Evolutionary conservation across 2,797 vertebrate genomes (phyloP).

Genomic region (Propithecus deckenii): DNA sequence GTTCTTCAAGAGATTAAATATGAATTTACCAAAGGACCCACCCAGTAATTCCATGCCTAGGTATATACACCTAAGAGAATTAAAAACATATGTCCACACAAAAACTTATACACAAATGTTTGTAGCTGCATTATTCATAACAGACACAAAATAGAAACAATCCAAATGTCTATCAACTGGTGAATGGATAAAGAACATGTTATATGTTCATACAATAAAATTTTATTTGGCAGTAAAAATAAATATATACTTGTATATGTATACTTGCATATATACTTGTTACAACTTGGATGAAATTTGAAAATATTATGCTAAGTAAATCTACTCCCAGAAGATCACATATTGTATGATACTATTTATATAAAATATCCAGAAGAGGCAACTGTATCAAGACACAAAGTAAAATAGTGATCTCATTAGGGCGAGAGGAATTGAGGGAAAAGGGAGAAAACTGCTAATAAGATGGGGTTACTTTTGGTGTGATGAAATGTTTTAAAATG

Average conservation of each 20-base stretch:
- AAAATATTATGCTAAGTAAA: neutral
- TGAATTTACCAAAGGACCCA: neutral
- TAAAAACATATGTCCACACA: neutral
- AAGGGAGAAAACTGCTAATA: neutral
- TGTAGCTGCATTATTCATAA: neutral
- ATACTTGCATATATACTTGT: neutral
- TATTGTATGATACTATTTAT: neutral
- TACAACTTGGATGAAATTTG: neutral
- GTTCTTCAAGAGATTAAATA: neutral
- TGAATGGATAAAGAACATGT: neutral
- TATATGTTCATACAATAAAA: neutral
- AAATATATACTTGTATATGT: neutral
- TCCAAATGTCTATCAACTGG: neutral
- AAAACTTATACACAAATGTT: neutral
- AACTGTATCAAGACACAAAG: neutral
- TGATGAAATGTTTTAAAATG: neutral
- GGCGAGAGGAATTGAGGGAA: neutral
- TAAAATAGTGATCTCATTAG: neutral
- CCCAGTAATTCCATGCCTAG: neutral
- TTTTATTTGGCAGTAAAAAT: neutral
- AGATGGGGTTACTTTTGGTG: neutral
- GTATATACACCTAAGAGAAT: neutral
- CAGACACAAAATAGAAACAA: neutral
- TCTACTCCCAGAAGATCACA: neutral
- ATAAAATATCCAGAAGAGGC: neutral